These are phyloP conservation scores for Cinclus mexicanus DNA, from an alignment of 2,113 vertebrate genomes.

Conservation along the genomic window DNA sequence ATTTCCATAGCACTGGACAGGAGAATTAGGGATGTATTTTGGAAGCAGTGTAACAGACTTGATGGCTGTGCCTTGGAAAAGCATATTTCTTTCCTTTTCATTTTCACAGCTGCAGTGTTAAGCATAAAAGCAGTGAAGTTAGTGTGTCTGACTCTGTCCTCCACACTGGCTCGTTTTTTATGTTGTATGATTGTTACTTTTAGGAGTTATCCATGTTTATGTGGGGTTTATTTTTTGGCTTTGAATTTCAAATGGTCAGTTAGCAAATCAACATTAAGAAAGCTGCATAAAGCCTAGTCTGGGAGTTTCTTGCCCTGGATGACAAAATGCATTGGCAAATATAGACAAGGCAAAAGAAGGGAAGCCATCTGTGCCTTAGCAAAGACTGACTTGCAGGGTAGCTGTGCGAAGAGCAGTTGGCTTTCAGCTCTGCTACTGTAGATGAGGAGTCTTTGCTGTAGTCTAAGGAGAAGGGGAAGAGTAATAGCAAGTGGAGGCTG, in stretches of 20 bases:
- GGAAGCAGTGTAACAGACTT: background rate
- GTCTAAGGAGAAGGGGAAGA: background rate
- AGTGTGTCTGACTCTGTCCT: background rate
- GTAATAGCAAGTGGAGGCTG: background rate
- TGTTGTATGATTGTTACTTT: background rate
- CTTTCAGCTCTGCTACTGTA: background rate
- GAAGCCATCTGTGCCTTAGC: background rate
- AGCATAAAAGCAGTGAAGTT: background rate
- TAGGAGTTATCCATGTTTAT: background rate
- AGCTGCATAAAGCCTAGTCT: background rate
- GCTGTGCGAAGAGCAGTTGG: background rate
- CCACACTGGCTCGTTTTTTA: background rate
- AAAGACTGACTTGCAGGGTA: background rate
- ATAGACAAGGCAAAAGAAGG: background rate
- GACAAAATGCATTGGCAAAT: background rate
- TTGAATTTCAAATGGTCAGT: background rate
- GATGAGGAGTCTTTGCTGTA: background rate
- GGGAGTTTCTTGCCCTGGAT: background rate
- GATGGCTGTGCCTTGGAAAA: background rate
- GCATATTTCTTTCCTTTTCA: background rate
- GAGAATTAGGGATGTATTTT: background rate
- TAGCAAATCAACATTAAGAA: background rate
- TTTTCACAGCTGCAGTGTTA: slow-evolving; percentile 17
- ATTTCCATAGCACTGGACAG: background rate
- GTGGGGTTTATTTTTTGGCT: background rate